Evolutionary conservation across 2,888 invertebrate species (phyloP).

Genomic region (Slavum lentiscoides): DNA sequence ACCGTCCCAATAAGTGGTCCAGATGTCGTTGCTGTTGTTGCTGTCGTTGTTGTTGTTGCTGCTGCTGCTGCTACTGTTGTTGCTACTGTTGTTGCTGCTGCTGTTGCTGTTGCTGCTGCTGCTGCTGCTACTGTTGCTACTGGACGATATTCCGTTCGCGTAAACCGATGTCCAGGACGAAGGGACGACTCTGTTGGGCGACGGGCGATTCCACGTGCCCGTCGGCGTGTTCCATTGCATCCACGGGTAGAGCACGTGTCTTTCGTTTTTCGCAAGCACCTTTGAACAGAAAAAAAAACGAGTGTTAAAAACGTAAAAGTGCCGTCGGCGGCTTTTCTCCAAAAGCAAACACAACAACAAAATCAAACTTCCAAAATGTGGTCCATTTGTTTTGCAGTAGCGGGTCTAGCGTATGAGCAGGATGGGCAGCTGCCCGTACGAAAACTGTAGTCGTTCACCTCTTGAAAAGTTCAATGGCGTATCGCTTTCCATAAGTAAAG

Average conservation of each 20-base stretch:
- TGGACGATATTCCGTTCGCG: background rate
- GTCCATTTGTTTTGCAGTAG: no score
- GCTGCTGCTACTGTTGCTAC: background rate
- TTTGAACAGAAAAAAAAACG: background rate
- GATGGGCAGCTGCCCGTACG: no score
- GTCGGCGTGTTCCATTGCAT: slow-evolving; percentile 18
- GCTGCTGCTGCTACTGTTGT: no score
- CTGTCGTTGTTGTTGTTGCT: background rate
- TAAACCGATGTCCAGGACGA: background rate
- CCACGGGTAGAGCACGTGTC: slow-evolving; percentile 24
- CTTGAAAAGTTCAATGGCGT: no score
- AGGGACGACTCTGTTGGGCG: background rate
- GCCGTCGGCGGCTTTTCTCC: no score
- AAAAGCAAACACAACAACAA: no score
- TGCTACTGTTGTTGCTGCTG: background rate
- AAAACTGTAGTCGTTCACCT: no score
- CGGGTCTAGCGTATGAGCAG: no score
- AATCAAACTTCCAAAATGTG: no score
- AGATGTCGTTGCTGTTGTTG: background rate
- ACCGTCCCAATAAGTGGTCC: background rate
- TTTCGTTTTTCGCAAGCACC: slow-evolving; percentile 14
- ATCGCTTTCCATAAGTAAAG: no score
- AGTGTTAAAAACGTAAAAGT: no score
- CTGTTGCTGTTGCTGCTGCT: background rate
- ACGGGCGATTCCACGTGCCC: background rate